phyloP scores from a whole-genome alignment of 2,797 vertebrate species.

The Hephaestus fuliginosus region DNA sequence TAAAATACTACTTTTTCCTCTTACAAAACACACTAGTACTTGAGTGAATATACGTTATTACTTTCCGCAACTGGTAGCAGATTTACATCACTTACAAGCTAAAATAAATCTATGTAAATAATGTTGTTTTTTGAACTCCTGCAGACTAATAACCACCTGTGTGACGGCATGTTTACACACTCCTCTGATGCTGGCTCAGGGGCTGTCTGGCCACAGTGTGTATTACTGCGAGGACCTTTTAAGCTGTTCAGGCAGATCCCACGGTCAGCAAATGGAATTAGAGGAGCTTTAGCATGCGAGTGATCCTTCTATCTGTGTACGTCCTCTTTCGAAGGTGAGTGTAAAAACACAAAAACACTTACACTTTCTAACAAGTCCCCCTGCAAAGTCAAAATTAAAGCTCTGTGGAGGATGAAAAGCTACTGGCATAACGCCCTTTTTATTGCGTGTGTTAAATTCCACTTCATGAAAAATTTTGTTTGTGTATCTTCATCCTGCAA shows the following conservation, averaged over 20 bases:
- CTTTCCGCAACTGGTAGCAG: not conserved
- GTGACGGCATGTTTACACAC: conserved; percentile 14
- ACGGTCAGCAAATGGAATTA: conserved; percentile 74
- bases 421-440: not conserved
- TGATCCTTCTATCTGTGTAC: conserved; percentile 42
- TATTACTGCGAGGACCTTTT: conserved; percentile 37
- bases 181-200: not conserved
- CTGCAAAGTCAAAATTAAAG: not conserved
- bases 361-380: conserved; percentile 41
- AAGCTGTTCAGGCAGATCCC: conserved; percentile 66
- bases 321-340: conserved; percentile 27
- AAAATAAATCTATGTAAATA: not conserved
- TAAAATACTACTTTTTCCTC: too few relatives aligned
- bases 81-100: not conserved
- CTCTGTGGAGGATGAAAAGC: not conserved
- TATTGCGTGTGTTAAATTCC: not conserved
- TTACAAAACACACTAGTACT: too few relatives aligned
- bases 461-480: not conserved
- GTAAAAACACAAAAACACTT: conserved; percentile 34
- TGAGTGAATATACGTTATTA: not conserved
- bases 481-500: not conserved
- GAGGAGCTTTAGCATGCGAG: conserved; percentile 66
- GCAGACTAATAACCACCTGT: not conserved
- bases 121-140: not conserved
- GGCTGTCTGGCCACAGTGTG: conserved; percentile 4